These are phyloP conservation scores for Formica aserva DNA, from an alignment of 2,888 invertebrate genomes.

Conservation along the genomic window DNA sequence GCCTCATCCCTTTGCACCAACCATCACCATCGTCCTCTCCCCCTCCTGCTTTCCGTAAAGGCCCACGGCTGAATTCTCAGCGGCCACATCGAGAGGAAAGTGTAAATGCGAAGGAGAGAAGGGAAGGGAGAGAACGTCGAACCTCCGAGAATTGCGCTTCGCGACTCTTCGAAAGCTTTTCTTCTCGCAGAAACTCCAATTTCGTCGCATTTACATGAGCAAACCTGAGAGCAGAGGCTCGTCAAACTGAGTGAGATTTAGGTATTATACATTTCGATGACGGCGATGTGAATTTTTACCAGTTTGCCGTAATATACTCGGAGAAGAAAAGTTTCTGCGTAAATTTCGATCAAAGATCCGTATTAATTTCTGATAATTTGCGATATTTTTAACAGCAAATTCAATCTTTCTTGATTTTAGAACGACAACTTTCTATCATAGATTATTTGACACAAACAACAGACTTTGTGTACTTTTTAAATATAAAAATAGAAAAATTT, in stretches of 20 bases:
- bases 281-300: slow-evolving; percentile 17
- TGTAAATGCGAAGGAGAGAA: slow-evolving; percentile 52
- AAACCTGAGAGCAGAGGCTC: slow-evolving; percentile 44
- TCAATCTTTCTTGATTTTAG: neutral
- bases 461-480: neutral
- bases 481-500: neutral
- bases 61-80: slow-evolving; percentile 54
- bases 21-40: neutral
- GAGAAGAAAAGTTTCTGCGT: slow-evolving; percentile 16
- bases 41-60: neutral
- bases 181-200: slow-evolving; percentile 50
- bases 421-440: neutral
- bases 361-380: slow-evolving; percentile 25
- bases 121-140: neutral
- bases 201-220: slow-evolving; percentile 51
- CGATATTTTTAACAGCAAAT: neutral
- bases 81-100: slow-evolving; percentile 43
- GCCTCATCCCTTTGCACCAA: neutral
- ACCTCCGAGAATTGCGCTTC: slow-evolving; percentile 18
- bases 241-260: slow-evolving; percentile 39
- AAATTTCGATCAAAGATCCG: slow-evolving; percentile 32
- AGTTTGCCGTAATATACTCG: slow-evolving; percentile 15
- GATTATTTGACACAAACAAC: neutral
- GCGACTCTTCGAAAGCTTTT: slow-evolving; percentile 45
- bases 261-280: slow-evolving; percentile 40